A percentile compares a stretch with the other conserved stretches of the same genome.
Evolutionary conservation across 2,888 invertebrate genomes (phyloP).

Genomic region (Dioctria linearis): DNA sequence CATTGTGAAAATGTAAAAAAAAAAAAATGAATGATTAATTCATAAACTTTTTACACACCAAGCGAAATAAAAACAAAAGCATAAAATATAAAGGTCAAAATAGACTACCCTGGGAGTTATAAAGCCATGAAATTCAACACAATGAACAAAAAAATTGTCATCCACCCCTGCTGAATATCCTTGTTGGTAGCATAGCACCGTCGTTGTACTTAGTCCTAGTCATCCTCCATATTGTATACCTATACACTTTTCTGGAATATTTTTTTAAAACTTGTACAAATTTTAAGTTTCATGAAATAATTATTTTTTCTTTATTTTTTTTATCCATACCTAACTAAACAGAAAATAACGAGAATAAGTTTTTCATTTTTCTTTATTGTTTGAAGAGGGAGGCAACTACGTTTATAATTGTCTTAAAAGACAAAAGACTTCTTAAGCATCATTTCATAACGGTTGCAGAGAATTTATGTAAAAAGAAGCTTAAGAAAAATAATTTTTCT

Average conservation of each 20-base stretch:
- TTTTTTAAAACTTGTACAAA: constrained; percentile 32
- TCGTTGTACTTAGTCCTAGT: neutral
- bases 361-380: constrained; percentile 14
- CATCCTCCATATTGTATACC: too few relatives aligned
- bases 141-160: constrained; percentile 10
- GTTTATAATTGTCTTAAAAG: constrained; percentile 26
- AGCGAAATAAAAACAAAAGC: constrained; percentile 20
- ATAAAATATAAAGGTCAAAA: constrained; percentile 42
- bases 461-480: neutral
- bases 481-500: too few relatives aligned
- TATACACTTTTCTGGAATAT: neutral
- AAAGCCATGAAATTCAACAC: constrained; percentile 3
- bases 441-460: constrained; percentile 30
- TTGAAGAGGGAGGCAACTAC: too few relatives aligned
- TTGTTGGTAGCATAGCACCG: neutral
- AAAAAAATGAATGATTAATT: constrained; percentile 29
- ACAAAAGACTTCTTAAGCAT: constrained; percentile 1
- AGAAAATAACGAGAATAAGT: constrained; percentile 37
- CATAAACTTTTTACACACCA: constrained; percentile 32
- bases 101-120: constrained; percentile 32
- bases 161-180: neutral
- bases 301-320: constrained; percentile 7
- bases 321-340: neutral
- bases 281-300: constrained; percentile 21
- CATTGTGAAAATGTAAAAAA: neutral